A percentile compares a stretch with the other conserved stretches of the same genome.
Evolutionary conservation across 1,140 invertebrate species (phyloP).

Genomic region (Wasmannia auropunctata): DNA sequence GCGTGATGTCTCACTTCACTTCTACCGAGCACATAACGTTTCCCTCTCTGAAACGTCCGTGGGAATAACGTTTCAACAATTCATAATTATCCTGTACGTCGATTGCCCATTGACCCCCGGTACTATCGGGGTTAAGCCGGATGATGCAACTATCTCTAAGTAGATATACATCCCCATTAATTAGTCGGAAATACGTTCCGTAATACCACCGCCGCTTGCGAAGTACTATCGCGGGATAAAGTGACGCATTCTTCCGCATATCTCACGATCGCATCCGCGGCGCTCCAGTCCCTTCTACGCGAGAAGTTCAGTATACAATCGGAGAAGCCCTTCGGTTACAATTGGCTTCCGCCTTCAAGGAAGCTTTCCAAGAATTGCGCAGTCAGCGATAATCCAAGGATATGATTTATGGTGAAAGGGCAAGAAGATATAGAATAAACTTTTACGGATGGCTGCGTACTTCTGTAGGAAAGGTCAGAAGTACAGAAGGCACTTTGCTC

Average conservation of each 20-base stretch:
- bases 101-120: slow-evolving; percentile 29
- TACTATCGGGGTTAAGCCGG: slow-evolving; percentile 25
- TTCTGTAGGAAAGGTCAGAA: background rate
- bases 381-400: background rate
- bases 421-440: slow-evolving; percentile 12
- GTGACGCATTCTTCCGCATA: slow-evolving; percentile 29
- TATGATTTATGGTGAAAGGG: background rate
- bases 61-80: slow-evolving; percentile 42
- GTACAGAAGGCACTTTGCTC: background rate
- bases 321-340: slow-evolving; percentile 3
- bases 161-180: slow-evolving; percentile 35
- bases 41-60: background rate
- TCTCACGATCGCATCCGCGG: slow-evolving; percentile 21
- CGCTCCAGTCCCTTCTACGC: background rate
- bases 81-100: slow-evolving; percentile 39
- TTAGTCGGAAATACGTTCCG: slow-evolving; percentile 38
- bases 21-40: background rate
- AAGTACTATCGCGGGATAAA: slow-evolving; percentile 28
- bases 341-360: background rate
- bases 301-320: slow-evolving; percentile 23
- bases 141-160: slow-evolving; percentile 40
- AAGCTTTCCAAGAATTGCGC: background rate
- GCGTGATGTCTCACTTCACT: background rate
- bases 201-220: slow-evolving; percentile 15
- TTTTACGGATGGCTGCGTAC: background rate